Base-by-base conservation (phyloP, 1,140 invertebrate genomes). In the Euwallacea fornicatus region DNA sequence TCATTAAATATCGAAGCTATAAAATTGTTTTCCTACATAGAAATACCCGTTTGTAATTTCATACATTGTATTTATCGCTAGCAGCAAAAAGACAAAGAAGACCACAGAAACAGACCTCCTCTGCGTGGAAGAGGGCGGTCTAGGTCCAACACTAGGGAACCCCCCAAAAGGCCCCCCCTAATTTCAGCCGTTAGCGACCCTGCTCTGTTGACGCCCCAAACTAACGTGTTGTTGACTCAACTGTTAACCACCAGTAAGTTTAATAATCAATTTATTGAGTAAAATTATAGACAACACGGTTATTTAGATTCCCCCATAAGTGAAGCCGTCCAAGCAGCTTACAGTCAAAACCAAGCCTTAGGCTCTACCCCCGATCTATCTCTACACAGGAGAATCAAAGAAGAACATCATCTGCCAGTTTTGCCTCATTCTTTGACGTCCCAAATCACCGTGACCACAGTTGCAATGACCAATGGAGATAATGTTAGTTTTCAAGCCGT, bases 171-270 rank as follows among this genome's bases (percentile, higher is more conserved):
- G 69, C 83, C 85, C 6, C 85, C 85, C 6, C 78, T 87, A 42
- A 79, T 86, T 21, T 85, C 86, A 4, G 83, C 85, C n/a, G 80
- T 83, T 56, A 88, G 86, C 77, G 86, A 87, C 77, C 83, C 86
- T 16, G 80, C 83, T 8, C 77, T 86, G 47, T 82, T 86, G 71
- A 75, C 83, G 9, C 83, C 84, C 58, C 71, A 76, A 55, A 85
- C 84, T 71, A 89, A 86, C 79, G 86, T 86, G 43, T 82, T 89
- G 58, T 83, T 90, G 41, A 87, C 89, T 44, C 88, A 90, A 75
- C 82, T 90, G 69, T 84, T 90, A 66, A 88, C 87, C 53, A 78
- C 74, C 56, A 76, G 78, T 80, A 72, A 75, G 73, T 72, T 42
- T 21, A 9, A 50, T 47, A 7, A 8, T 15, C 54, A 4, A 33